Conservation (phyloP, 2,113 vertebrate genomes). For the Pelobates fuscus region DNA sequence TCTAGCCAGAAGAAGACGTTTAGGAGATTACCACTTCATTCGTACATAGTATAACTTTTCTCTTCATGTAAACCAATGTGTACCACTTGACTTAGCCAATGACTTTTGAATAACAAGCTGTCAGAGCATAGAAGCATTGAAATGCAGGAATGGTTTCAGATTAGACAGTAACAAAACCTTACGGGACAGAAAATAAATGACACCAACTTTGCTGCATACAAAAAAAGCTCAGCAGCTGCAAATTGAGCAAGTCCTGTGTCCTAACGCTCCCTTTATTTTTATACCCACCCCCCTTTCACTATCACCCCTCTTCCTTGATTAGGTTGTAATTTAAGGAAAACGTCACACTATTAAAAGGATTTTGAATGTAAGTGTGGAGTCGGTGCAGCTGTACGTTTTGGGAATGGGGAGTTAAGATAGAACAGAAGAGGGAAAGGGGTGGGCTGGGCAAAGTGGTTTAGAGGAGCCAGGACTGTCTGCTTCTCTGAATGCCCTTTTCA, state of each 20-base stretch:
- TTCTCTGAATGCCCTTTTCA: constrained; percentile 71
- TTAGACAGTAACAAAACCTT: constrained; percentile 9
- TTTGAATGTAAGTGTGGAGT: constrained; percentile 51
- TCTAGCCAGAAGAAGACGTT: too few species aligned
- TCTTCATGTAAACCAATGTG: too few species aligned
- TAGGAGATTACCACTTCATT: too few species aligned
- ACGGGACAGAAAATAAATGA: constrained; percentile 13
- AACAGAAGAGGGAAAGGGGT: constrained; percentile 52
- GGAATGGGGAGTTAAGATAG: not conserved
- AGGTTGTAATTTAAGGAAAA: constrained; percentile 55
- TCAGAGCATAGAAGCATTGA: constrained; percentile 2
- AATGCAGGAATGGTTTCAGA: constrained; percentile 3
- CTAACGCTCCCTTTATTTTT: not conserved
- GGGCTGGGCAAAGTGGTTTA: constrained; percentile 37
- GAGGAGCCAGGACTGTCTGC: constrained; percentile 72
- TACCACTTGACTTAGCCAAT: too few species aligned
- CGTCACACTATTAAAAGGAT: constrained; percentile 44
- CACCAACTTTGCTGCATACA: constrained; percentile 17
- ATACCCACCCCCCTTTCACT: not conserved
- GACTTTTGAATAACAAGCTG: too few species aligned
- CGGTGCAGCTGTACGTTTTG: constrained; percentile 53
- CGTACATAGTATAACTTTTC: too few species aligned
- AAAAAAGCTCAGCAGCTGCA: constrained; percentile 59
- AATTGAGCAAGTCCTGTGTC: constrained; percentile 44
- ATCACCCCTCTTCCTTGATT: constrained; percentile 22